A percentile compares a stretch with the other conserved stretches of the same genome.
These are phyloP conservation scores for Stichopus horrens DNA, from an alignment of 53 echinoderm and acorn worm genomes.

Conservation along the genomic window DNA sequence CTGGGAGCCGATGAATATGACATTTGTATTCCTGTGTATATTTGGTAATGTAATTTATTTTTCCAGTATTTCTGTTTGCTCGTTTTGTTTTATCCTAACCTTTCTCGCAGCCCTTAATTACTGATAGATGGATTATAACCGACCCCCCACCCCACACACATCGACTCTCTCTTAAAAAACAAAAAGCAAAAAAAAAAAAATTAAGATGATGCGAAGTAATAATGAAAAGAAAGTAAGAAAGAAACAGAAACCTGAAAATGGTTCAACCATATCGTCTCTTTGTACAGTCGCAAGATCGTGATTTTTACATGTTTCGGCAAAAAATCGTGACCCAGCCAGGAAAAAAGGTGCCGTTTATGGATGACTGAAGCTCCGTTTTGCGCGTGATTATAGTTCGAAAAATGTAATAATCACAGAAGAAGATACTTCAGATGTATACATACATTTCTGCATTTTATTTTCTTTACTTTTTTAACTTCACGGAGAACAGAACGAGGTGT, in stretches of 20 bases:
- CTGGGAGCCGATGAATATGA: too few relatives aligned
- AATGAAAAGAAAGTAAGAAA: background rate
- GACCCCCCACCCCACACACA: too few relatives aligned
- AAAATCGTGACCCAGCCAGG: background rate
- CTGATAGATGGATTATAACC: too few relatives aligned
- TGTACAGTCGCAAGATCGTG: background rate
- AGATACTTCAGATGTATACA: background rate
- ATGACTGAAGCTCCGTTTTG: slow-evolving; percentile 2
- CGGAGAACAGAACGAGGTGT: background rate
- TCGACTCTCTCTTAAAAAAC: too few relatives aligned
- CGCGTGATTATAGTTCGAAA: slow-evolving; percentile 2
- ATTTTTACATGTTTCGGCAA: background rate
- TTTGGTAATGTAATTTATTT: too few relatives aligned
- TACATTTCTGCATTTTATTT: background rate
- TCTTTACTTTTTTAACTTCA: too few relatives aligned
- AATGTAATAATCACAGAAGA: background rate
- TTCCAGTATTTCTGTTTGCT: too few relatives aligned
- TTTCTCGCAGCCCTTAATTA: too few relatives aligned
- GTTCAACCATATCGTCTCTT: background rate
- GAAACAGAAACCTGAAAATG: background rate
- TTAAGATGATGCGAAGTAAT: background rate
- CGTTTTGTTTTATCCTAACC: too few relatives aligned
- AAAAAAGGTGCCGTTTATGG: slow-evolving; percentile 6
- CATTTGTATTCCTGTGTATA: too few relatives aligned
- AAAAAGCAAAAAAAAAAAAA: too few relatives aligned